Base-by-base conservation (phyloP, 2,113 vertebrate species). In the Rhinopithecus roxellana region DNA sequence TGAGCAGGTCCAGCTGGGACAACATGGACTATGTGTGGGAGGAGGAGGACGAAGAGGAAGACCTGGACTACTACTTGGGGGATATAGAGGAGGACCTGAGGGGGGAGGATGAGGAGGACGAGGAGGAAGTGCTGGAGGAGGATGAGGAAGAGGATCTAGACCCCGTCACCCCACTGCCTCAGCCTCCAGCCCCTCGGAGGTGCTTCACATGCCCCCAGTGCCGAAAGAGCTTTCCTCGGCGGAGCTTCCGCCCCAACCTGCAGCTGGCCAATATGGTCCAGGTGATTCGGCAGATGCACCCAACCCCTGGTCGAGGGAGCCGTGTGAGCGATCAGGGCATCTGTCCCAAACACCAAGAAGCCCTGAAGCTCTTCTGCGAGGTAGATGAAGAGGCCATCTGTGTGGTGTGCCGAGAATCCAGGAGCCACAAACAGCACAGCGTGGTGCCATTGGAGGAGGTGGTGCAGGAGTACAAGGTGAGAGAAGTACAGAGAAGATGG, bases 211-310 rank as follows among this genome's bases (percentile, higher is more conserved):
- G 98, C 89, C 98, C 98, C 0, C 98, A 98, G 0, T 99, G 98
- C 84, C 96, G 97, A 3, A 98, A 98, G 52, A 97, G 93, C 1
- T 99, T 98, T 23, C 69, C 91, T 14, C 97, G 92, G 30, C 80
- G 97, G 23, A 98, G 95, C 93, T 98, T 99, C 70, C 93, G 97
- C 0, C 98, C 98, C 96, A 98, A 98, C 96, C 95, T 98, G 1
- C 98, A 98, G 75, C 79, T 99, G 67, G 98, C 98, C 93, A 98
- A 98, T 93, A 98, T 98, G 98, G 98, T 98, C 48, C 98, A 98
- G 11, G 97, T 98, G 83, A 98, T 99, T 83, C 93, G 96, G 0
- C 98, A 98, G 90, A 98, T 98, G 38, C 96, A 98, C 72, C 98
- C 98, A 0, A 97, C 69, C 3, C 98, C 98, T 0, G 93, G 52